These are phyloP conservation scores for Cetoscarus ocellatus DNA, from an alignment of 2,797 vertebrate genomes.

Conservation along the genomic window DNA sequence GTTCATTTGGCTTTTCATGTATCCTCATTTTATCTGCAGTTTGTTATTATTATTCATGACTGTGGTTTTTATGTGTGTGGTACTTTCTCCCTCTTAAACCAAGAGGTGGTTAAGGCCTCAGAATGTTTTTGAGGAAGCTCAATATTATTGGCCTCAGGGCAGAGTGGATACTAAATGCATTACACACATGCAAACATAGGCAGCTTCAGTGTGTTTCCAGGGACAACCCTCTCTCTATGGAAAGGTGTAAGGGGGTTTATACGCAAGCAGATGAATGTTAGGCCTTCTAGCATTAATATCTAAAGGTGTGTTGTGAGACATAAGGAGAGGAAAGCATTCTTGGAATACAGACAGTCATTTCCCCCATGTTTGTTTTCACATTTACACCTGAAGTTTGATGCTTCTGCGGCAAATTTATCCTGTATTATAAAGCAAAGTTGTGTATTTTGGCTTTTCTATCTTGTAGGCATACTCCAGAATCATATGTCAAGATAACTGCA, in stretches of 20 bases:
- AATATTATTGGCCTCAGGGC: slow-evolving; percentile 31
- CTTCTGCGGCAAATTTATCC: slow-evolving; percentile 7
- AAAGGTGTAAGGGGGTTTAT: slow-evolving; percentile 25
- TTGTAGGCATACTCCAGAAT: no score
- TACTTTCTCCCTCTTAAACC: slow-evolving; percentile 17
- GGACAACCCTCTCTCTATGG: slow-evolving; percentile 31
- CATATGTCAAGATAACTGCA: no score
- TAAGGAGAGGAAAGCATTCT: slow-evolving; percentile 17
- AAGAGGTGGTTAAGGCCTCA: slow-evolving; percentile 21
- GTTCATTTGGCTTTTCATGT: slow-evolving; percentile 15
- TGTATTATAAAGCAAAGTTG: background rate
- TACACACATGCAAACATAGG: background rate
- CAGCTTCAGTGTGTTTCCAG: slow-evolving; percentile 20
- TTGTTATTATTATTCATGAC: slow-evolving; percentile 43
- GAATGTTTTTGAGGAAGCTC: slow-evolving; percentile 35
- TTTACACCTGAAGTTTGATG: slow-evolving; percentile 41
- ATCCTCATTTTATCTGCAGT: slow-evolving; percentile 24
- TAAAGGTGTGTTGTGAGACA: slow-evolving; percentile 25
- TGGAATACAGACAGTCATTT: slow-evolving; percentile 29
- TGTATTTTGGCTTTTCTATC: no score
- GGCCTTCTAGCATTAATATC: slow-evolving; percentile 12
- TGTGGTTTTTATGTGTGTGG: slow-evolving; percentile 31
- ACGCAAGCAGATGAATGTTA: slow-evolving; percentile 10
- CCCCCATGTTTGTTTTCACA: slow-evolving; percentile 27
- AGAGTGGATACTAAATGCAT: slow-evolving; percentile 37